phyloP scores from a whole-genome alignment of 92 coral and sea anemone species.

The Phenganax subtilis region DNA sequence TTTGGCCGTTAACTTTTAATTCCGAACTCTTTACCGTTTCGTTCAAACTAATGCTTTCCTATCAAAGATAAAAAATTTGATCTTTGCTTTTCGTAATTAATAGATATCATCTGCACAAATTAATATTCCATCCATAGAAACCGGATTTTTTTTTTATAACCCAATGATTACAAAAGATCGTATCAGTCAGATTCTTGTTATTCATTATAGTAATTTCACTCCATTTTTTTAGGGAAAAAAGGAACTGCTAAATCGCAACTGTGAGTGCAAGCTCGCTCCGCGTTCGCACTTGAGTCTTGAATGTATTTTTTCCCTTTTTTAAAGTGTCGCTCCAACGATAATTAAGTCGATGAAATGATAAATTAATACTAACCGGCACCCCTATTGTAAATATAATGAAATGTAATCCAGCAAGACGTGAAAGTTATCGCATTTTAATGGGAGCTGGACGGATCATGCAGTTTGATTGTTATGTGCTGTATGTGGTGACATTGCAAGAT shows the following conservation, averaged over 20 bases:
- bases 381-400: slow-evolving; percentile 18
- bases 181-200: neutral
- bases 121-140: neutral
- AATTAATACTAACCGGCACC: neutral
- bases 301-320: neutral
- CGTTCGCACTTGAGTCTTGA: too few relatives aligned
- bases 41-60: slow-evolving; percentile 22
- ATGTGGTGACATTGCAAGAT: too few relatives aligned
- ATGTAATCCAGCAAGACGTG: neutral
- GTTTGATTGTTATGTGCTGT: neutral
- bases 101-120: neutral
- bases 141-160: neutral
- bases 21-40: neutral
- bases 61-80: neutral
- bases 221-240: too few relatives aligned
- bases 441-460: neutral
- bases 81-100: neutral
- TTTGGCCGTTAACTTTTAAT: neutral
- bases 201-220: too few relatives aligned
- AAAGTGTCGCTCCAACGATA: neutral
- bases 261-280: too few relatives aligned
- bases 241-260: too few relatives aligned
- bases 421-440: slow-evolving; percentile 2
- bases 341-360: neutral
- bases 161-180: neutral